Conservation (phyloP, 2,113 vertebrate genomes). For the Leptosomus discolor region DNA sequence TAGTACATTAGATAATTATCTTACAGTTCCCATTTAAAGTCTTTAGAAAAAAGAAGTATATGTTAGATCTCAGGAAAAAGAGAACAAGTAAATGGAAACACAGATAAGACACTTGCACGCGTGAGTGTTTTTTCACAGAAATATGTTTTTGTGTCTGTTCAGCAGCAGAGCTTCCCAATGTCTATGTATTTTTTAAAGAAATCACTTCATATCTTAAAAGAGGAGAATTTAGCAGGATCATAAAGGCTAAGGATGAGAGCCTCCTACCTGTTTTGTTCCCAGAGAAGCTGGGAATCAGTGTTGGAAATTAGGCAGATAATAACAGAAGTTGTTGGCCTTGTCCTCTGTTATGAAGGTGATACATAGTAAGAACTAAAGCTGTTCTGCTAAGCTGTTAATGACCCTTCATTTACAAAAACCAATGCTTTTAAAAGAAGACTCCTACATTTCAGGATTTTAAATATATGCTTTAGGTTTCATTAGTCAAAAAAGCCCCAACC, state of each 20-base stretch:
- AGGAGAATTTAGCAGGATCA: not conserved
- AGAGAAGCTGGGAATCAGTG: not conserved
- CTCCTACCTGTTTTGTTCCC: not conserved
- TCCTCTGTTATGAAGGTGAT: not conserved
- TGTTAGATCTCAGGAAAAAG: not conserved
- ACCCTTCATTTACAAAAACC: not conserved
- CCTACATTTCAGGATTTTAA: not conserved
- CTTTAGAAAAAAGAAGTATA: not conserved
- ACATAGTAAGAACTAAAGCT: not conserved
- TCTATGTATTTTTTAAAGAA: not conserved
- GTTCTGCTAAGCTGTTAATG: not conserved
- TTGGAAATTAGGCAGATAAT: not conserved
- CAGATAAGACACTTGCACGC: rapidly evolving
- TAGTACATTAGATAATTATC: not conserved
- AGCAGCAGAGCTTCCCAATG: not conserved
- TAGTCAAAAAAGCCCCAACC: not conserved
- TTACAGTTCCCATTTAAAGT: not conserved
- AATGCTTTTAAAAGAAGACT: not conserved
- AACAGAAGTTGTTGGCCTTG: not conserved
- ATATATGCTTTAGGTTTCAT: not conserved
- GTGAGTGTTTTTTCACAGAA: not conserved
- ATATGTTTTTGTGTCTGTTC: not conserved
- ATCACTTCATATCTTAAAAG: not conserved
- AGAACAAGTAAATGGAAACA: not conserved
- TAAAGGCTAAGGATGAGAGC: not conserved